Evolutionary conservation across 2,113 vertebrate genomes (phyloP).

Genomic region (Lamprotornis superbus): DNA sequence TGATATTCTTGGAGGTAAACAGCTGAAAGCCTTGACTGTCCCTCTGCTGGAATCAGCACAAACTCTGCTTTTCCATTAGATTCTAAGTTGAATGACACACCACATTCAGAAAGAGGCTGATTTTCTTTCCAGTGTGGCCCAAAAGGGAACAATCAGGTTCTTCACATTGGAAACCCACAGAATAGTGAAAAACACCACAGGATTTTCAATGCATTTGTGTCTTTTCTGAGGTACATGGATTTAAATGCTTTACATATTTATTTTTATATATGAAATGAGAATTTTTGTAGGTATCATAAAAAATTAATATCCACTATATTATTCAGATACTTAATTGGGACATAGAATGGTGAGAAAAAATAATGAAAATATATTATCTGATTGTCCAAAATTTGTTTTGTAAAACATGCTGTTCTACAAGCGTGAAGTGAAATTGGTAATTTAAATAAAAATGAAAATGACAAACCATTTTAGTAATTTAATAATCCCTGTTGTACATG

Average conservation of each 20-base stretch:
- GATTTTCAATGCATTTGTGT: neutral
- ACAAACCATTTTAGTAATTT: neutral
- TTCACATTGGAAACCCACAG: neutral
- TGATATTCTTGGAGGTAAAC: neutral
- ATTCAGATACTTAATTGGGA: neutral
- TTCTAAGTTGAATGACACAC: neutral
- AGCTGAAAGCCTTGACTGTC: neutral
- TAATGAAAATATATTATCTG: neutral
- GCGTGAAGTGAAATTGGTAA: neutral
- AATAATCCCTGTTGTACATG: neutral
- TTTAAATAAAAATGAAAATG: neutral
- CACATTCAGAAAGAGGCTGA: neutral
- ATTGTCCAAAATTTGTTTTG: neutral
- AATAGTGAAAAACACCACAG: neutral
- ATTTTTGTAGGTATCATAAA: neutral
- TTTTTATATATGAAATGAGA: neutral
- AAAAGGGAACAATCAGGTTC: neutral
- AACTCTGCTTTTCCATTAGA: neutral
- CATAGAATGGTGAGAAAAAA: neutral
- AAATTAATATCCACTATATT: neutral
- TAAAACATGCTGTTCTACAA: neutral
- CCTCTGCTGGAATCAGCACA: neutral
- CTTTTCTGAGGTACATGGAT: neutral
- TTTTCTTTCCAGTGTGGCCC: neutral
- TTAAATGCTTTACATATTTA: neutral